phyloP scores from a whole-genome alignment of 1,140 invertebrate species.

The Drosophila busckii region DNA sequence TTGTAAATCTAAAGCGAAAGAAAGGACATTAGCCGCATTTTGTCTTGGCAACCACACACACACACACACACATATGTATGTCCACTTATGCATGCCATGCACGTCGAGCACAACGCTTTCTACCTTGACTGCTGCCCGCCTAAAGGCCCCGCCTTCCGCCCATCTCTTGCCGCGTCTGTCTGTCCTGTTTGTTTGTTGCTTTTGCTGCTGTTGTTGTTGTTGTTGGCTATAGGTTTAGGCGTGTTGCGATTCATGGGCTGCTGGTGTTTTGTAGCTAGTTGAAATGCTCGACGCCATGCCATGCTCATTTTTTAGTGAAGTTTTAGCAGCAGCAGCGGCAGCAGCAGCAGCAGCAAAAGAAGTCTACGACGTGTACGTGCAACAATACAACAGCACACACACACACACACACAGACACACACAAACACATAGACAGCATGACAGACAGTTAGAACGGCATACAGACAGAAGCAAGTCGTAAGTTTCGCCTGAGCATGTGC shows the following conservation, averaged over 20 bases:
- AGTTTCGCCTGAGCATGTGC: constrained; percentile 30
- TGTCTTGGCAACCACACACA: constrained; percentile 57
- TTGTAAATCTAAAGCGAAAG: constrained; percentile 65
- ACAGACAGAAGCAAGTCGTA: constrained; percentile 1
- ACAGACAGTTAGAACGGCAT: not conserved
- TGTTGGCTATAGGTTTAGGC: constrained; percentile 3
- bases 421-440: not conserved
- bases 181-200: not conserved
- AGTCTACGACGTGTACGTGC: constrained; percentile 74
- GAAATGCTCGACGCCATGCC: constrained; percentile 73
- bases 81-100: constrained; percentile 46
- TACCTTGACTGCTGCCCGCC: constrained; percentile 39
- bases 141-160: too few relatives aligned
- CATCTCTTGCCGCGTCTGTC: not conserved
- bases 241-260: constrained; percentile 37
- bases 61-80: constrained; percentile 1
- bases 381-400: constrained; percentile 46
- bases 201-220: not conserved
- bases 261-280: constrained; percentile 75
- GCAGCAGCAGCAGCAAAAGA: constrained; percentile 50
- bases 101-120: constrained; percentile 41
- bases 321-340: constrained; percentile 58
- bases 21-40: constrained; percentile 74
- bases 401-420: not conserved
- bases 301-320: constrained; percentile 76